phyloP scores from a whole-genome alignment of 2,113 vertebrate genomes.

The Vulpes ferrilata region DNA sequence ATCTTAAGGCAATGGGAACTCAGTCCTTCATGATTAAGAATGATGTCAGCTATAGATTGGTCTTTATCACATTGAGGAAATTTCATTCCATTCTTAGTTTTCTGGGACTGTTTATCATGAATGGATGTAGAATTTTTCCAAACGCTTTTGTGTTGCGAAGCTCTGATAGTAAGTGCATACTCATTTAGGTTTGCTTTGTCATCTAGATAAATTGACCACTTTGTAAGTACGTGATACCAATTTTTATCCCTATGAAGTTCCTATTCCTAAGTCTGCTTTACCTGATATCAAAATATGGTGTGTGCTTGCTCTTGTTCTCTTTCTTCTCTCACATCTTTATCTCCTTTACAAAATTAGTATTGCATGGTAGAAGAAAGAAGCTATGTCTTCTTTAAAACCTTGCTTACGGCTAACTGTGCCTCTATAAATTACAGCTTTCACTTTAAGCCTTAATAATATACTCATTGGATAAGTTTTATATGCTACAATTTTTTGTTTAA shows the following conservation, averaged over 20 bases:
- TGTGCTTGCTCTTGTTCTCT: neutral
- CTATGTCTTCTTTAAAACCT: neutral
- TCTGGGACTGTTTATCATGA: neutral
- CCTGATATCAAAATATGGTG: neutral
- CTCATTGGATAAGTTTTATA: neutral
- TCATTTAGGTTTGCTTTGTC: neutral
- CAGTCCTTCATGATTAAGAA: neutral
- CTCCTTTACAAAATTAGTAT: neutral
- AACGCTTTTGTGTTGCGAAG: neutral
- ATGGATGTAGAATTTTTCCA: neutral
- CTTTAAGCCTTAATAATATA: neutral
- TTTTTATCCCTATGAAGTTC: neutral
- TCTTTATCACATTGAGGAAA: neutral
- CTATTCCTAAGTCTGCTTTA: neutral
- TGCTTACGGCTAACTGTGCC: neutral
- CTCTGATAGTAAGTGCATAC: neutral
- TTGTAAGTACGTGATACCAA: neutral
- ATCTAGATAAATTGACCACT: neutral
- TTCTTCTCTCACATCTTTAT: neutral
- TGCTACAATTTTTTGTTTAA: neutral
- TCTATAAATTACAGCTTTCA: conserved; percentile 5
- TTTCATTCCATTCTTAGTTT: neutral
- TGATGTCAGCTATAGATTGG: neutral
- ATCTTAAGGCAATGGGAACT: neutral
- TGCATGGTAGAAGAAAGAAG: neutral